These are phyloP conservation scores for Heliothis peltigera DNA, from an alignment of 2,888 invertebrate species.

Conservation along the genomic window DNA sequence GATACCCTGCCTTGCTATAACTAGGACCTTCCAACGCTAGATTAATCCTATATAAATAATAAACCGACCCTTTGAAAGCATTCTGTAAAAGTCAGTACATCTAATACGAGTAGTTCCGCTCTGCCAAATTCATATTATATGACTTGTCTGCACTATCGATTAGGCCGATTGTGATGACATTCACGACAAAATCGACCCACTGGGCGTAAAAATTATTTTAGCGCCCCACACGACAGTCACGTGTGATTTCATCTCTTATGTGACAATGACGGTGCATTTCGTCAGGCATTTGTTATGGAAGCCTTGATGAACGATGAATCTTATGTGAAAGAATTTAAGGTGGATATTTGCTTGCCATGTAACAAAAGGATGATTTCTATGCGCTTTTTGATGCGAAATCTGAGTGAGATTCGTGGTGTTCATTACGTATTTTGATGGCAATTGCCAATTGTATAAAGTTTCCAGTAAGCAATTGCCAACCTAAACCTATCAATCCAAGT, in stretches of 20 bases:
- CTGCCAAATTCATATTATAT: constrained; percentile 11
- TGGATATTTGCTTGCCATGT: constrained; percentile 19
- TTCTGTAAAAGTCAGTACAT: background rate
- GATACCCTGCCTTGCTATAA: no score
- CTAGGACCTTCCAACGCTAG: background rate
- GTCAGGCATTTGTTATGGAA: constrained; percentile 29
- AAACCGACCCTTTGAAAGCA: background rate
- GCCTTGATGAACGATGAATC: constrained; percentile 15
- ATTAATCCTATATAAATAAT: background rate
- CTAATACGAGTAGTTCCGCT: background rate
- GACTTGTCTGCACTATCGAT: constrained; percentile 38
- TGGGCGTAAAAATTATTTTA: constrained; percentile 63
- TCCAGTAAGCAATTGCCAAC: no score
- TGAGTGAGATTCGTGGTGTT: constrained; percentile 14
- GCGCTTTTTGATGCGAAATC: constrained; percentile 47
- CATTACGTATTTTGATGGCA: constrained; percentile 33
- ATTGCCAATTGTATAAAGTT: background rate
- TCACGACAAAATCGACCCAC: constrained; percentile 58
- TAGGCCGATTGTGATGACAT: constrained; percentile 52
- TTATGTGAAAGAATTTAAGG: constrained; percentile 23
- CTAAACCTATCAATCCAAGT: no score
- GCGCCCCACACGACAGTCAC: constrained; percentile 62
- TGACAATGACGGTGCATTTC: constrained; percentile 70
- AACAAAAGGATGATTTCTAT: constrained; percentile 32
- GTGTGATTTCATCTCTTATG: constrained; percentile 64